Conservation (phyloP, 2,113 vertebrate genomes). For the Oncorhynchus gorbuscha region DNA sequence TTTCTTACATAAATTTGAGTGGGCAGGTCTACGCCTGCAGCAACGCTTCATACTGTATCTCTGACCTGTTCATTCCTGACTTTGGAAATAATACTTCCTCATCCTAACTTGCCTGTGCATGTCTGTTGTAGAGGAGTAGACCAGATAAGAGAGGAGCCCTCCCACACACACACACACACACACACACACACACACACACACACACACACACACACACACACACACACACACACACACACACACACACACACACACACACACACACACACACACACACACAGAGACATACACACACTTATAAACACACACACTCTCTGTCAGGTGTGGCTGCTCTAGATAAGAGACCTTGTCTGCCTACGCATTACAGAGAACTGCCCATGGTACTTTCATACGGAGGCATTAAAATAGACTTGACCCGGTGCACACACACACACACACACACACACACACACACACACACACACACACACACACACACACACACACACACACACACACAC, state of each 20-base stretch:
- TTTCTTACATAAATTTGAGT: conserved; percentile 66
- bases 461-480: no score
- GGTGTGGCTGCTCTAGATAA: conserved; percentile 17
- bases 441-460: no score
- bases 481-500: no score
- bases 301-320: conserved; percentile 12
- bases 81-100: conserved; percentile 19
- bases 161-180: background rate
- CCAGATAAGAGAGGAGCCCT: conserved; percentile 38
- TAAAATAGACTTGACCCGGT: conserved; percentile 54
- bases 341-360: conserved; percentile 26
- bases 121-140: conserved; percentile 43
- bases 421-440: conserved; percentile 23
- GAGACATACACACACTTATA: background rate
- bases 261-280: no score
- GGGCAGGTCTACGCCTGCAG: conserved; percentile 59
- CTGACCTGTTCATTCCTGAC: conserved; percentile 29
- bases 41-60: conserved; percentile 49
- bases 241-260: no score
- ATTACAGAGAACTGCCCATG: conserved; percentile 26
- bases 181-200: no score
- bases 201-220: no score
- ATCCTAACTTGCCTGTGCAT: conserved; percentile 31
- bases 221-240: no score
- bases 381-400: conserved; percentile 29